Evolutionary conservation across 2,797 vertebrate species (phyloP).

Genomic region (Sardinella longiceps): DNA sequence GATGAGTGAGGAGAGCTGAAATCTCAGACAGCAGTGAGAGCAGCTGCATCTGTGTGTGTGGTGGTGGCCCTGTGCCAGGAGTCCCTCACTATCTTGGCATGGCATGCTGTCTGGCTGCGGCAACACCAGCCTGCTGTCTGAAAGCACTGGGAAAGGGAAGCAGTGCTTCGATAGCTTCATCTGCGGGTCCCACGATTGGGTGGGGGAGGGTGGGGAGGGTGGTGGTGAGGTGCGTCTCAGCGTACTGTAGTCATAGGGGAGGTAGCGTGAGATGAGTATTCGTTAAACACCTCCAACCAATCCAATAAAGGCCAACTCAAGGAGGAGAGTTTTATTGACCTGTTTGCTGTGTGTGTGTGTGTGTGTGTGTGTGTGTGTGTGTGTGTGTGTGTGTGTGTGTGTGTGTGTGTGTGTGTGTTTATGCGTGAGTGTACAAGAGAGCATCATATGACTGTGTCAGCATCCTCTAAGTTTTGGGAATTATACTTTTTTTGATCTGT

Average conservation of each 20-base stretch:
- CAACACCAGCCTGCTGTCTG: background rate
- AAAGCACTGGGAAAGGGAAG: background rate
- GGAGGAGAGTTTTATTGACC: conserved; percentile 70
- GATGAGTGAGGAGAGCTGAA: background rate
- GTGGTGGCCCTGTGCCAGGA: background rate
- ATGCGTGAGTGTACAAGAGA: too few relatives aligned
- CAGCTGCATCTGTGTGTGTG: background rate
- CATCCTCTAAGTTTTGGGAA: conserved; percentile 3
- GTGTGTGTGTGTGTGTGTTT: conserved; percentile 33
- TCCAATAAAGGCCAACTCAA: conserved; percentile 74
- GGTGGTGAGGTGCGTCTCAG: background rate
- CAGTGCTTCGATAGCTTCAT: background rate
- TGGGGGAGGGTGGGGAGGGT: background rate
- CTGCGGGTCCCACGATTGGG: background rate
- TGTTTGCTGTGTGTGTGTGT: conserved; percentile 59
- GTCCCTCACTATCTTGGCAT: background rate
- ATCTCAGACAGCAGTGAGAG: background rate
- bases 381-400: conserved; percentile 20
- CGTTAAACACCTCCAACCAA: conserved; percentile 69
- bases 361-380: conserved; percentile 1
- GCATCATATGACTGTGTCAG: conserved; percentile 18
- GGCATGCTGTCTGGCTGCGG: background rate
- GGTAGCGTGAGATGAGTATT: conserved; percentile 73
- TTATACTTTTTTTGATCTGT: conserved; percentile 8
- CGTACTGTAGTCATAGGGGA: conserved; percentile 41